Conservation (phyloP, 2,797 vertebrate species). For the Semotilus atromaculatus region DNA sequence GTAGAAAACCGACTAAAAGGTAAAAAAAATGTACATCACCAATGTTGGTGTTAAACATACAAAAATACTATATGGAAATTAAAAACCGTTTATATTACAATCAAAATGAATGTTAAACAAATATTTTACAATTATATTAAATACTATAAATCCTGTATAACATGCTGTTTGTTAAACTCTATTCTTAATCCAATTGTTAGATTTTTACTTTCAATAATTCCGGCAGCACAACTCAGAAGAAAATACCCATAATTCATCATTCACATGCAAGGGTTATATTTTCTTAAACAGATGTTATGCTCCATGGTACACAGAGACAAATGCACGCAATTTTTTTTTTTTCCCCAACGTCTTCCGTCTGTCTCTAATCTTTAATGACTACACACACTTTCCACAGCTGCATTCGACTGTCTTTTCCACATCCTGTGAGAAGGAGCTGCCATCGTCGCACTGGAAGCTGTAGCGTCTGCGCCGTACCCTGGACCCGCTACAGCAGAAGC, state of each 20-base stretch:
- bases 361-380: constrained; percentile 59
- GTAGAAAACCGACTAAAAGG: constrained; percentile 24
- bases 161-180: constrained; percentile 31
- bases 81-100: constrained; percentile 84
- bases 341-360: neutral
- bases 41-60: constrained; percentile 77
- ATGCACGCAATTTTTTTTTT: neutral
- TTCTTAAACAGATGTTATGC: constrained; percentile 17
- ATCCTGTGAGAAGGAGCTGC: constrained; percentile 94
- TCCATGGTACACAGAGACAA: neutral
- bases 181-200: constrained; percentile 23
- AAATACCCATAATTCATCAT: constrained; percentile 28
- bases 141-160: constrained; percentile 15
- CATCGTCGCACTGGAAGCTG: constrained; percentile 95
- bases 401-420: constrained; percentile 98
- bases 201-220: constrained; percentile 9
- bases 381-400: constrained; percentile 90
- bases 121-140: constrained; percentile 43
- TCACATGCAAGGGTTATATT: constrained; percentile 35
- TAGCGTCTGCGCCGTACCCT: constrained; percentile 93
- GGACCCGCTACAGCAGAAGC: constrained; percentile 87
- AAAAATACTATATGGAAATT: constrained; percentile 84
- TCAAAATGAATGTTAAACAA: constrained; percentile 60
- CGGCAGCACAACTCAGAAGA: neutral
- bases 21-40: constrained; percentile 66